These are phyloP conservation scores for Lycia hirtaria DNA, from an alignment of 2,888 invertebrate genomes.

Conservation along the genomic window DNA sequence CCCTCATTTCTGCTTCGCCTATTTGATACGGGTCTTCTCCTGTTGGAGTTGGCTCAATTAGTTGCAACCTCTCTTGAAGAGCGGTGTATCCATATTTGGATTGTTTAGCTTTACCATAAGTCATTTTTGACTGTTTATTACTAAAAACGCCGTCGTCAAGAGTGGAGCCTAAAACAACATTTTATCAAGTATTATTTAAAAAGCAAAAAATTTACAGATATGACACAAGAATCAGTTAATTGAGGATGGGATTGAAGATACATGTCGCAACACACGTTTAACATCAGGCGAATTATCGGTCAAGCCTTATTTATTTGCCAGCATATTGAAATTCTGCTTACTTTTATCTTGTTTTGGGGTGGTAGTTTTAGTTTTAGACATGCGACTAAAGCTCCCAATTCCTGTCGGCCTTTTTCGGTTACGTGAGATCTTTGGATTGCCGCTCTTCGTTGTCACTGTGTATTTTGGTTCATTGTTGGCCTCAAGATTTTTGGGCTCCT, in stretches of 20 bases:
- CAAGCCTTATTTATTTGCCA: too few relatives aligned
- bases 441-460: slow-evolving; percentile 72
- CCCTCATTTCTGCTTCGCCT: slow-evolving; percentile 77
- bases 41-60: slow-evolving; percentile 77
- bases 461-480: slow-evolving; percentile 65
- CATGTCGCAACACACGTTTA: background rate
- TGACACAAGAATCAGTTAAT: background rate
- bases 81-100: slow-evolving; percentile 49
- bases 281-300: too few relatives aligned
- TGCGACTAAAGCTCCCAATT: slow-evolving; percentile 66
- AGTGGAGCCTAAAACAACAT: slow-evolving; percentile 54
- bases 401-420: slow-evolving; percentile 62
- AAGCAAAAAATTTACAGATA: background rate
- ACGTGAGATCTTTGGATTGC: slow-evolving; percentile 70
- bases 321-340: slow-evolving; percentile 42
- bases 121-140: slow-evolving; percentile 71
- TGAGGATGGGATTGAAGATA: background rate
- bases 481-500: slow-evolving; percentile 63
- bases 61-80: slow-evolving; percentile 68
- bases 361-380: slow-evolving; percentile 53
- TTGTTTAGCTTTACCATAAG: slow-evolving; percentile 63
- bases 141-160: slow-evolving; percentile 60
- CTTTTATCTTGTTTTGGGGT: slow-evolving; percentile 55
- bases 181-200: background rate
- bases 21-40: slow-evolving; percentile 79